phyloP scores from a whole-genome alignment of 2,888 invertebrate species.

The Apamea monoglypha region DNA sequence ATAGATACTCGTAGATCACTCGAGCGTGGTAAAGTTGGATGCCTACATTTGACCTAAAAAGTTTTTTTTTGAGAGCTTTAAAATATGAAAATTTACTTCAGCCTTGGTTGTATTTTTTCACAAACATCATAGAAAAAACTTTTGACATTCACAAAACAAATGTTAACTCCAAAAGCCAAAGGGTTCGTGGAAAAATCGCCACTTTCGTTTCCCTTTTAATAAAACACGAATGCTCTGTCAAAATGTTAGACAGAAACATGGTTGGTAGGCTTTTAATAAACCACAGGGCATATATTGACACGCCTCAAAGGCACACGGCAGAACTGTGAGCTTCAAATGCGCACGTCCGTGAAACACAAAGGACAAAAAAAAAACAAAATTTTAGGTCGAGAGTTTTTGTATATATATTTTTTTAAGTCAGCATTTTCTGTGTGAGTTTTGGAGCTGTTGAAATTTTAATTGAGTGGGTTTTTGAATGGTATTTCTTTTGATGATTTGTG shows the following conservation, averaged over 20 bases:
- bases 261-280: conserved; percentile 60
- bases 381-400: conserved; percentile 27
- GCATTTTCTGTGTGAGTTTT: conserved; percentile 3
- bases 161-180: neutral
- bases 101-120: neutral
- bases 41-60: neutral
- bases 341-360: conserved; percentile 47
- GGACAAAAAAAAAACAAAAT: conserved; percentile 28
- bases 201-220: conserved; percentile 35
- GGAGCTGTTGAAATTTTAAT: conserved; percentile 29
- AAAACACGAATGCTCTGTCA: conserved; percentile 49
- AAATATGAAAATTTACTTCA: neutral
- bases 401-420: conserved; percentile 40
- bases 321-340: conserved; percentile 45
- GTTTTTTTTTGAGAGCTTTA: neutral
- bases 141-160: conserved; percentile 18
- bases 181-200: conserved; percentile 4
- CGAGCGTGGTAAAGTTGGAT: neutral
- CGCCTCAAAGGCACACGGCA: conserved; percentile 58
- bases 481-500: conserved; percentile 27
- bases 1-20: neutral
- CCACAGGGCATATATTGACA: conserved; percentile 62
- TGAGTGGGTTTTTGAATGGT: conserved; percentile 25
- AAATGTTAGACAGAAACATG: conserved; percentile 33
- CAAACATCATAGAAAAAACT: neutral